Percentiles rank a stretch among this genome's conserved stretches.
Evolutionary conservation across 2,797 vertebrate species (phyloP).

Genomic region (Bovichtus variegatus): DNA sequence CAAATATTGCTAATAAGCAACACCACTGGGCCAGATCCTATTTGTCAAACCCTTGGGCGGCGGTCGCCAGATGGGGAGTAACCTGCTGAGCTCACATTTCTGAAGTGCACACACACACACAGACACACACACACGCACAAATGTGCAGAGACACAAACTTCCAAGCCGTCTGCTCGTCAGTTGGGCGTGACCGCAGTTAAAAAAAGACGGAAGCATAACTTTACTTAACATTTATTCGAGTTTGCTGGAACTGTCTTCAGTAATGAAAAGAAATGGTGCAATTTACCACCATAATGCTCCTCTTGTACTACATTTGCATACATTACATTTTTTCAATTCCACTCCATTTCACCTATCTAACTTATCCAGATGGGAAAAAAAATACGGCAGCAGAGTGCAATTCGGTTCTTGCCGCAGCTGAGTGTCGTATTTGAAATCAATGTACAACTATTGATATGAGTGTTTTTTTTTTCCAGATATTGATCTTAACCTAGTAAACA

Average conservation of each 20-base stretch:
- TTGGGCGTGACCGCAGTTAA: constrained; percentile 45
- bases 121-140: constrained; percentile 20
- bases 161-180: constrained; percentile 56
- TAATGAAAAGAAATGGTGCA: constrained; percentile 1
- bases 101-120: constrained; percentile 19
- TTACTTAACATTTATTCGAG: constrained; percentile 32
- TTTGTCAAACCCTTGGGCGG: constrained; percentile 78
- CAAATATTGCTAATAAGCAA: constrained; percentile 81
- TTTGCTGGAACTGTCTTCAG: constrained; percentile 12
- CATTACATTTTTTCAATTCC: background rate
- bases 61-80: constrained; percentile 51
- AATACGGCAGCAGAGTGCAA: background rate
- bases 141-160: constrained; percentile 25
- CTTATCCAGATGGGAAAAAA: background rate
- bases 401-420: background rate
- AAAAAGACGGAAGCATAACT: constrained; percentile 26
- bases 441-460: background rate
- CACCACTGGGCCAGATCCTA: constrained; percentile 73
- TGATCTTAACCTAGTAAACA: too few species aligned
- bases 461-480: background rate
- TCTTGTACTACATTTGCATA: constrained; percentile 17
- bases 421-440: background rate
- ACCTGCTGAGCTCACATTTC: constrained; percentile 78
- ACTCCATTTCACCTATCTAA: background rate
- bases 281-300: background rate